Evolutionary conservation across 2,797 vertebrate genomes (phyloP).

Genomic region (Pristis pectinata): DNA sequence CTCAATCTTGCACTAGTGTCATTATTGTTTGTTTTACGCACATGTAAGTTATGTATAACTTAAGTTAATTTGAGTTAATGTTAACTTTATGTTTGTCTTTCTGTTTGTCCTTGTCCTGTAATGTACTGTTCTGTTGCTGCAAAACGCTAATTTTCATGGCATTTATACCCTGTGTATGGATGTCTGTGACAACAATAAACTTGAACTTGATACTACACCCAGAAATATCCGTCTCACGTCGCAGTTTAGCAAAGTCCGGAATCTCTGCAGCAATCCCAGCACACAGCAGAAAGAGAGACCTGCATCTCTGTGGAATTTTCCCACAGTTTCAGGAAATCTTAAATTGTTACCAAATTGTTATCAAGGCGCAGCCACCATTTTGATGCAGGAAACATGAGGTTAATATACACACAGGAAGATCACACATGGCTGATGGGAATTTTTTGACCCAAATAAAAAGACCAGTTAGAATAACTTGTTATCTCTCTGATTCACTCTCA

Average conservation of each 20-base stretch:
- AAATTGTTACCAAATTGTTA: neutral
- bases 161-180: too few relatives aligned
- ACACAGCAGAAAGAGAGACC: neutral
- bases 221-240: neutral
- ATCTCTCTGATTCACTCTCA: neutral
- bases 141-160: too few relatives aligned
- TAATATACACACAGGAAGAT: neutral
- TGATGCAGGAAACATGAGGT: too few relatives aligned
- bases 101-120: too few relatives aligned
- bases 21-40: too few relatives aligned
- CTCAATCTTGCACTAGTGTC: too few relatives aligned
- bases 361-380: too few relatives aligned
- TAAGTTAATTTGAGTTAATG: too few relatives aligned
- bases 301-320: neutral
- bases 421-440: neutral
- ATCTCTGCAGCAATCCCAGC: neutral
- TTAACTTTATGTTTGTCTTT: too few relatives aligned
- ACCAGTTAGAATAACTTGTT: neutral
- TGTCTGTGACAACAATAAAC: too few relatives aligned
- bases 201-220: neutral
- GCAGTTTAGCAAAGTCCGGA: neutral
- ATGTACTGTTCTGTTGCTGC: too few relatives aligned
- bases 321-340: neutral
- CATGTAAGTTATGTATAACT: too few relatives aligned
- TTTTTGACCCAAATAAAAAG: neutral